A percentile compares a stretch with the other conserved stretches of the same genome.
These are phyloP conservation scores for Lamprologus tigripictilis DNA, from an alignment of 2,113 vertebrate species.

Conservation along the genomic window DNA sequence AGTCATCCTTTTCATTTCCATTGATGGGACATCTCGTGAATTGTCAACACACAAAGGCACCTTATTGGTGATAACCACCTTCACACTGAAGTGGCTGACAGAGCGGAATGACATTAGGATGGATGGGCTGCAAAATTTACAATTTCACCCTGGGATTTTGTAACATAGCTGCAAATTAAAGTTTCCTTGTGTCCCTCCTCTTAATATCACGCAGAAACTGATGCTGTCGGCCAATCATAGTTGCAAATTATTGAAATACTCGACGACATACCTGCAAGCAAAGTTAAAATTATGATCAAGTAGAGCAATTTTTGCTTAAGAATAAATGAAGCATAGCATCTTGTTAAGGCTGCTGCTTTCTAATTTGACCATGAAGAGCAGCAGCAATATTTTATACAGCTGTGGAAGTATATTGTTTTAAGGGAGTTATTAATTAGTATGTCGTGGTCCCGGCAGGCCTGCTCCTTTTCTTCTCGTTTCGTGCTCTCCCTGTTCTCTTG, in stretches of 20 bases:
- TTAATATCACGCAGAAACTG: background rate
- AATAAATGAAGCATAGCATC: background rate
- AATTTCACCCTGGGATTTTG: background rate
- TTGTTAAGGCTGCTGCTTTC: background rate
- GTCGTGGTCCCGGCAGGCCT: background rate
- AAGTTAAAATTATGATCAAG: background rate
- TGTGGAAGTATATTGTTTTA: background rate
- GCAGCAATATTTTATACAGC: background rate
- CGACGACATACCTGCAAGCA: background rate
- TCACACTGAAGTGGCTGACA: slow-evolving; percentile 6
- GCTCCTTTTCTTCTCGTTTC: background rate
- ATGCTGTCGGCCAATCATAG: background rate
- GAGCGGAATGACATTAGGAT: background rate
- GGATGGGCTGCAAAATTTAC: background rate
- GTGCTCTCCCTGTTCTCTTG: background rate
- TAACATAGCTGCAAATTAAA: background rate
- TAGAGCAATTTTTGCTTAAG: background rate
- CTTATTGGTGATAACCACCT: slow-evolving; percentile 41
- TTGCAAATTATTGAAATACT: background rate
- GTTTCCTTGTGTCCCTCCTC: background rate
- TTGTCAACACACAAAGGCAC: slow-evolving; percentile 12
- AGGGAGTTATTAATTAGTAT: background rate
- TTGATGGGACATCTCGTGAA: background rate
- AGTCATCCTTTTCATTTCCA: slow-evolving; percentile 24
- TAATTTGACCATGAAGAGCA: background rate